phyloP scores from a whole-genome alignment of 2,113 vertebrate species.

The Apodemus sylvaticus region DNA sequence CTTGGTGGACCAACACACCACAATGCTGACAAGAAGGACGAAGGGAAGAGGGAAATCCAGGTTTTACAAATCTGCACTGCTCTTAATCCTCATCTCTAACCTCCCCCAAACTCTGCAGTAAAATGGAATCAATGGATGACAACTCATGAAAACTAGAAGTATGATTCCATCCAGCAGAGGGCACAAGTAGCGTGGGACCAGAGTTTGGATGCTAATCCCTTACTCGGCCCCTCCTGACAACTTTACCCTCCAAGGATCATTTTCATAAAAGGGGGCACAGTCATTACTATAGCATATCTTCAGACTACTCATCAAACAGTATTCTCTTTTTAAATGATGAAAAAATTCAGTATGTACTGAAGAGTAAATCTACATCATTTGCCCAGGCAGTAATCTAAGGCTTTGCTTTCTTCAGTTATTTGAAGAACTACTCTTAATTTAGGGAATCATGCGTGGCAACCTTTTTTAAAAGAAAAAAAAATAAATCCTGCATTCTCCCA shows the following conservation, averaged over 20 bases:
- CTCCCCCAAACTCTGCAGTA: constrained; percentile 7
- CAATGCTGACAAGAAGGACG: neutral
- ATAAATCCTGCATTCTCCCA: constrained; percentile 13
- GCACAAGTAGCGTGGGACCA: constrained; percentile 45
- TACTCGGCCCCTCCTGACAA: neutral
- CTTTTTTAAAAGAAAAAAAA: neutral
- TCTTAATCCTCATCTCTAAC: neutral
- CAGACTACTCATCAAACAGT: constrained; percentile 38
- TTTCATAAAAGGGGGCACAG: neutral
- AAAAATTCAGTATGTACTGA: constrained; percentile 35
- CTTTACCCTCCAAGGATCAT: neutral
- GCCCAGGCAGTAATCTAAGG: constrained; percentile 9
- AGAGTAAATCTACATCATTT: constrained; percentile 16
- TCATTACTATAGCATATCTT: constrained; percentile 24
- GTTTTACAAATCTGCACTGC: neutral
- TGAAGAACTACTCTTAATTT: constrained; percentile 21
- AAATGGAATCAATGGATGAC: neutral
- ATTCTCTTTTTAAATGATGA: constrained; percentile 47
- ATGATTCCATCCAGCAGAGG: constrained; percentile 71
- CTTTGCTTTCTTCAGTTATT: neutral
- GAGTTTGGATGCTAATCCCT: neutral
- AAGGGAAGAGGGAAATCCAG: neutral
- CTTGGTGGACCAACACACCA: neutral
- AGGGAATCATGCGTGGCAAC: constrained; percentile 22
- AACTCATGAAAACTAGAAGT: neutral